Evolutionary conservation across 1,140 invertebrate genomes (phyloP).

Genomic region (Daktulosphaira vitifoliae): DNA sequence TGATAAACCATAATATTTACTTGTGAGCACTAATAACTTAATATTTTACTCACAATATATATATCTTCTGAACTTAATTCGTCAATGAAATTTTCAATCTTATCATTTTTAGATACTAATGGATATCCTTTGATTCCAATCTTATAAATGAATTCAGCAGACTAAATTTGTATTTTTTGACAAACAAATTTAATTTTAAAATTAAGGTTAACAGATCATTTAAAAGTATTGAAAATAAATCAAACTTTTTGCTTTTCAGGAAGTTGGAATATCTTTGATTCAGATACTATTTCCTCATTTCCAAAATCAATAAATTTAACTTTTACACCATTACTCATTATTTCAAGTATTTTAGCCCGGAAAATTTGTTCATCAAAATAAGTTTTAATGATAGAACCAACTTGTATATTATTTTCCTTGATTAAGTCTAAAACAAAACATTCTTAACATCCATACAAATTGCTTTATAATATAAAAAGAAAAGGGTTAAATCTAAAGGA

Average conservation of each 20-base stretch:
- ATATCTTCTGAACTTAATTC: not conserved
- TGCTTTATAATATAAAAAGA: too few relatives aligned
- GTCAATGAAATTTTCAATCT: not conserved
- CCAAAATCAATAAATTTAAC: slow-evolving; percentile 23
- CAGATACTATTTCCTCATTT: not conserved
- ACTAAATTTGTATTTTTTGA: not conserved
- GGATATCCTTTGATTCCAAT: slow-evolving; percentile 4
- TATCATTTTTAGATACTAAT: not conserved
- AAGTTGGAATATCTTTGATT: not conserved
- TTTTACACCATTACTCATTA: not conserved
- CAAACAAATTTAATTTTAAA: not conserved
- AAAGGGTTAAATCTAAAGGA: too few relatives aligned
- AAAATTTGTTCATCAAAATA: not conserved
- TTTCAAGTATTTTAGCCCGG: slow-evolving; percentile 6
- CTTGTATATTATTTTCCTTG: not conserved
- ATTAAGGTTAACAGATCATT: not conserved
- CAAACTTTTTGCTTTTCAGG: not conserved
- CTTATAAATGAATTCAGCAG: too few relatives aligned
- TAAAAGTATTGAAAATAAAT: not conserved
- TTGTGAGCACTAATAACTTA: too few relatives aligned
- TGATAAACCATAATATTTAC: too few relatives aligned
- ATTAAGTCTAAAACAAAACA: not conserved
- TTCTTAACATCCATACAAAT: too few relatives aligned
- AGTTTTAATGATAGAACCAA: slow-evolving; percentile 8
- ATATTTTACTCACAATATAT: slow-evolving; percentile 7